phyloP scores from a whole-genome alignment of 1,140 invertebrate genomes.

The Nebria ingens region DNA sequence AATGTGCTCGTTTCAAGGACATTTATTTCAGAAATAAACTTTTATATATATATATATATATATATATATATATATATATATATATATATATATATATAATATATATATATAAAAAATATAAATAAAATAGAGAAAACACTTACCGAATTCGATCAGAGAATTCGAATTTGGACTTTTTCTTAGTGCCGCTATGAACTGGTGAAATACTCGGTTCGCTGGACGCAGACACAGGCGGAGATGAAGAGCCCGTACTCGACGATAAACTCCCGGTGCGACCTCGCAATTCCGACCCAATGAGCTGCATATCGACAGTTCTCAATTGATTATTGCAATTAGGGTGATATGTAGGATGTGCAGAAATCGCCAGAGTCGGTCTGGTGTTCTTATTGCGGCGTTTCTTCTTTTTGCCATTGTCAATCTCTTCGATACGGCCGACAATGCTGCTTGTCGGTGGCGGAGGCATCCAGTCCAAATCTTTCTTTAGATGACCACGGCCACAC shows the following conservation, averaged over 20 bases:
- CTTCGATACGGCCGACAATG: slow-evolving; percentile 32
- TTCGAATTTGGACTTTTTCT: slow-evolving; percentile 67
- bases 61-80: too few species aligned
- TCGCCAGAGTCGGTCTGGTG: slow-evolving; percentile 45
- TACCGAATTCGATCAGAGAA: slow-evolving; percentile 69
- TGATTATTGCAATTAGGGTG: slow-evolving; percentile 15
- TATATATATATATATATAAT: too few species aligned
- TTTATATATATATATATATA: too few species aligned
- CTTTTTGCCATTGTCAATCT: slow-evolving; percentile 46
- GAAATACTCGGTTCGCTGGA: slow-evolving; percentile 60
- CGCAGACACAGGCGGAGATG: slow-evolving; percentile 53
- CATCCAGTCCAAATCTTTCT: slow-evolving; percentile 89
- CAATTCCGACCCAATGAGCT: slow-evolving; percentile 16
- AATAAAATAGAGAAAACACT: too few species aligned
- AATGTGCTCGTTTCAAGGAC: too few species aligned
- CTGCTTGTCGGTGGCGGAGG: slow-evolving; percentile 44
- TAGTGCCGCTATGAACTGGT: slow-evolving; percentile 52
- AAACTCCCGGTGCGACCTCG: slow-evolving; percentile 51
- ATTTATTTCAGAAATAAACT: too few species aligned
- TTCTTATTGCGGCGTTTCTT: slow-evolving; percentile 56
- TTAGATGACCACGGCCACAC: slow-evolving; percentile 80
- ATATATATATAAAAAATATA: too few species aligned
- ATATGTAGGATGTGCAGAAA: slow-evolving; percentile 34
- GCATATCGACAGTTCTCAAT: slow-evolving; percentile 20
- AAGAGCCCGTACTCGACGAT: slow-evolving; percentile 54